Base-by-base conservation (phyloP, 2,113 vertebrate species). In the Calyptomena viridis region DNA sequence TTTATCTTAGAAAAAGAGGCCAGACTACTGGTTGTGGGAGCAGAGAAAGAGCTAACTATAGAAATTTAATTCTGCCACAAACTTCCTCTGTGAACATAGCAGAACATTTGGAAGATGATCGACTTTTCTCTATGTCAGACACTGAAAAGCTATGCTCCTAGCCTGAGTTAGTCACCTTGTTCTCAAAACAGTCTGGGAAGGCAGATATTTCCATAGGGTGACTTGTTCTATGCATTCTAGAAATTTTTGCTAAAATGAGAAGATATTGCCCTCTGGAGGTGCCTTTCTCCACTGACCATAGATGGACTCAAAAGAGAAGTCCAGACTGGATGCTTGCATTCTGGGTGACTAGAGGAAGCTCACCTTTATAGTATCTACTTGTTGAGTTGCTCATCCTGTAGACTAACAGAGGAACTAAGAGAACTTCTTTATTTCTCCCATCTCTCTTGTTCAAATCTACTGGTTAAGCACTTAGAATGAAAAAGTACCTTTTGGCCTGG, bases 231-330 rank as follows among this genome's bases (percentile, higher is more conserved):
- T 7, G 20, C 28, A 50, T 49, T 30, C 17, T 37, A 88, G 40
- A 11, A 15, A 27, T 17, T 83, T 66, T 27, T 80, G 31, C 76
- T 83, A 90, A 88, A 88, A 93, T 84, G 72, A 86, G 88, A 95
- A 86, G 55, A 93, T 35, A 55, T 88, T 96, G 96, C 94, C 92
- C 94, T 93, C 96, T 94, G 92, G 94, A 96, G 95, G 90, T 86
- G 16, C 63, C 50, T 93, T 86, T 80, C 46, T 80, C 88, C 60
- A 42, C 18, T 69, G 82, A 74, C n/a, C 88, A 66, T 4, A 62
- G 67, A 40, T 24, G 59, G 55, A 62, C 27, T 40, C 19, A 3
- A 10, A 84, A 31, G 24, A 59, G 11, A 55, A 68, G 53, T 37
- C 37, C 55, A 64, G 20, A 23, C 17, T 22, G 44, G 31, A 49